phyloP scores from a whole-genome alignment of 2,113 vertebrate genomes.

The Anoura caudifer region DNA sequence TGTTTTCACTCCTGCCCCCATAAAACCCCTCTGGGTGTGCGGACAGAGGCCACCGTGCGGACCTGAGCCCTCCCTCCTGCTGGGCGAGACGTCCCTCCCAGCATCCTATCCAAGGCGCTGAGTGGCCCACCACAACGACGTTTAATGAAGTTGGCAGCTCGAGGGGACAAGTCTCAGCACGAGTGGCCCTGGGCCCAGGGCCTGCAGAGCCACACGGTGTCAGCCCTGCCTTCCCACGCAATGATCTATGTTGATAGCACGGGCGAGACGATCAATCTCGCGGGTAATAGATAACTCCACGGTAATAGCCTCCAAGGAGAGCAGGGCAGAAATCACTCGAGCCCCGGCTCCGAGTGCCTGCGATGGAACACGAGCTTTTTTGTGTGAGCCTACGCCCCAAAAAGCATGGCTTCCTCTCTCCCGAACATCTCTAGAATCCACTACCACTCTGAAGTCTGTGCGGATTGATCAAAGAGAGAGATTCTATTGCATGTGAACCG shows the following conservation, averaged over 20 bases:
- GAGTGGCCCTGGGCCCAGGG: not conserved
- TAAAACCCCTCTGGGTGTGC: too few relatives aligned
- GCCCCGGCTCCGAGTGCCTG: not conserved
- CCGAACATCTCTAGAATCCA: slow-evolving; percentile 7
- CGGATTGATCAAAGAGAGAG: slow-evolving; percentile 1
- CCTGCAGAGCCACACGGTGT: not conserved
- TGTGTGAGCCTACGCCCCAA: not conserved
- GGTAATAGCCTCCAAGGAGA: slow-evolving; percentile 53
- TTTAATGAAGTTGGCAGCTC: slow-evolving; percentile 37
- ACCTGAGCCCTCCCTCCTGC: too few relatives aligned
- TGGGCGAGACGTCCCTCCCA: too few relatives aligned
- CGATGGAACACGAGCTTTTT: not conserved
- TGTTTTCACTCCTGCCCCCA: too few relatives aligned
- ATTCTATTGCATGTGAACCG: slow-evolving; percentile 36
- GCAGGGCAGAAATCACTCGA: slow-evolving; percentile 44
- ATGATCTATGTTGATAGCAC: slow-evolving; percentile 50
- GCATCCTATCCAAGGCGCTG: not conserved
- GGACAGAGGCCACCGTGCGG: too few relatives aligned
- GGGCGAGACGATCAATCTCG: slow-evolving; percentile 33
- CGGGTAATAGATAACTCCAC: slow-evolving; percentile 39
- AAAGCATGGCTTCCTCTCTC: not conserved
- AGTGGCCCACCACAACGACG: not conserved
- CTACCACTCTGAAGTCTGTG: not conserved
- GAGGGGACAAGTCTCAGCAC: not conserved
- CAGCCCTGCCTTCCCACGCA: not conserved